Evolutionary conservation across 92 coral and sea anemone species (phyloP).

Genomic region (Zoanthus sansibaricus): DNA sequence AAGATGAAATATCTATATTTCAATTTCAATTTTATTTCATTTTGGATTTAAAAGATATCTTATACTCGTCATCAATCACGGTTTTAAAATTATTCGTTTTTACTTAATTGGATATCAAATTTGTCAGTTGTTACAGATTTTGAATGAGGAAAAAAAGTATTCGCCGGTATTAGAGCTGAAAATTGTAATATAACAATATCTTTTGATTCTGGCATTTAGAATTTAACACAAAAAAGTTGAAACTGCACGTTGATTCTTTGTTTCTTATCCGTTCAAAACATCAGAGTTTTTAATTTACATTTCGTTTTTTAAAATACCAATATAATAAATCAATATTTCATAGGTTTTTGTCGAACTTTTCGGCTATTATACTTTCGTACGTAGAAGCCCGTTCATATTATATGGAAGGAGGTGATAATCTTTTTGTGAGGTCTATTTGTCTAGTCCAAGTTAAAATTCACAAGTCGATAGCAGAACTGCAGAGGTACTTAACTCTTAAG

Average conservation of each 20-base stretch:
- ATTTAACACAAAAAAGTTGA: background rate
- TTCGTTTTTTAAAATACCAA: background rate
- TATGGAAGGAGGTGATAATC: background rate
- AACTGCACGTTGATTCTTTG: too few species aligned
- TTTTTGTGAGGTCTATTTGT: background rate
- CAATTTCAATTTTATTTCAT: background rate
- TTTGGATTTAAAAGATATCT: background rate
- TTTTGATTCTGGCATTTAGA: background rate
- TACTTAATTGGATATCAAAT: conserved; percentile 14
- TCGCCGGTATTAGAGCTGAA: background rate
- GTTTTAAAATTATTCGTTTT: background rate
- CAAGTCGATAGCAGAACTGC: background rate
- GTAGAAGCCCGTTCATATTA: too few species aligned
- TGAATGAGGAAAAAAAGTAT: background rate
- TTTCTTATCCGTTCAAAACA: too few species aligned
- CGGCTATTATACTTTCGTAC: background rate
- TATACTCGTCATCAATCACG: conserved; percentile 7
- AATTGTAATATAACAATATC: background rate
- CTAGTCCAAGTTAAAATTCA: background rate
- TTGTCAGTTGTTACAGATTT: background rate
- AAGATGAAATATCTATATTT: background rate
- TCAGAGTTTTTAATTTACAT: background rate
- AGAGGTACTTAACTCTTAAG: background rate
- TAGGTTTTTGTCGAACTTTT: background rate
- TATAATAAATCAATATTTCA: background rate